Evolutionary conservation across 92 coral and sea anemone genomes (phyloP).

Genomic region (Galaxea fascicularis): DNA sequence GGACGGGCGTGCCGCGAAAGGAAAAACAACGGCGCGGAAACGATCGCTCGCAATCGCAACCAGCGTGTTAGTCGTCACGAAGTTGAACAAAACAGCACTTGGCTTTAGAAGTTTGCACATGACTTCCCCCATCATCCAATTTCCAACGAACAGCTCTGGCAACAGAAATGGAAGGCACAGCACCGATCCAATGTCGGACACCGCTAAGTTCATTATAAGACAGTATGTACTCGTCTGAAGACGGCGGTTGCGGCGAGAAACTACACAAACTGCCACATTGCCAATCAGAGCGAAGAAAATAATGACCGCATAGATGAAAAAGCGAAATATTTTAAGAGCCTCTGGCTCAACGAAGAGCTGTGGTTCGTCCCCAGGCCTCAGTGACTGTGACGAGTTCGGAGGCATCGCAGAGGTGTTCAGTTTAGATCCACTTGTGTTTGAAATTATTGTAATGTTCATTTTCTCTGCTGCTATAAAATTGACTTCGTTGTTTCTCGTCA

Average conservation of each 20-base stretch:
- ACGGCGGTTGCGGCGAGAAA: conserved; percentile 70
- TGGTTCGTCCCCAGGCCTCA: neutral
- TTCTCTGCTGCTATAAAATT: neutral
- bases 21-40: conserved; percentile 86
- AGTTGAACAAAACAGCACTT: conserved; percentile 69
- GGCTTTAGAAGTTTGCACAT: conserved; percentile 83
- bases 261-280: conserved; percentile 67
- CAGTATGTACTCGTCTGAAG: conserved; percentile 77
- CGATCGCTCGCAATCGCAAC: conserved; percentile 93
- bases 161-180: conserved; percentile 69
- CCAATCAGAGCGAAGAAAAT: conserved; percentile 69
- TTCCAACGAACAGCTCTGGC: conserved; percentile 41
- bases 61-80: conserved; percentile 85
- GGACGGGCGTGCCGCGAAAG: conserved; percentile 76
- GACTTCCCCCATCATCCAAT: conserved; percentile 80
- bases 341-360: conserved; percentile 29
- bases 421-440: neutral
- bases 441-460: neutral
- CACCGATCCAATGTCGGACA: conserved; percentile 73
- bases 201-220: conserved; percentile 80
- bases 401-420: conserved; percentile 1
- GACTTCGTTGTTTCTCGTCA: neutral
- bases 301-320: conserved; percentile 45
- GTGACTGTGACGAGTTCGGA: conserved; percentile 23
- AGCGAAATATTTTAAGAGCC: conserved; percentile 52